Conservation (phyloP, 1,140 invertebrate genomes). For the Bombus pyrosoma region DNA sequence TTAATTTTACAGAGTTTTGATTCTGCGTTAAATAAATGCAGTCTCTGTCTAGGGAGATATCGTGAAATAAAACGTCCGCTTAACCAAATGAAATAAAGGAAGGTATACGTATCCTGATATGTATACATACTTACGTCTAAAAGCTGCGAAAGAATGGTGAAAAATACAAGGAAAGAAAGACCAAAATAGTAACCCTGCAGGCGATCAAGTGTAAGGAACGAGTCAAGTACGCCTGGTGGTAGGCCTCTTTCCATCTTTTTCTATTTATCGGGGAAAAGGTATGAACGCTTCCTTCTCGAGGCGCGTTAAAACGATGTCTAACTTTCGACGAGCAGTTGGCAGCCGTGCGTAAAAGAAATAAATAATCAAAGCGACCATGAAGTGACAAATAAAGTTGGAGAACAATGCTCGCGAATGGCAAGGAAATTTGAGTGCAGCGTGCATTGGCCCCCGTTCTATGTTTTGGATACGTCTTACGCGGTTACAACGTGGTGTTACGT, state of each 20-base stretch:
- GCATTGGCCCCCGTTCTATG: conserved; percentile 61
- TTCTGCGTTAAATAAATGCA: conserved; percentile 36
- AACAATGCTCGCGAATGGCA: conserved; percentile 77
- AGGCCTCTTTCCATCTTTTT: conserved; percentile 43
- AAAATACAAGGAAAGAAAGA: conserved; percentile 72
- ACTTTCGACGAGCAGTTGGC: conserved; percentile 77
- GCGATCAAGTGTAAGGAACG: conserved; percentile 50
- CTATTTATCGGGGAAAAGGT: conserved; percentile 7
- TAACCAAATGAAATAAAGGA: neutral
- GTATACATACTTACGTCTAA: conserved; percentile 21
- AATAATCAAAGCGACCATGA: conserved; percentile 82
- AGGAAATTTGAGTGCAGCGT: conserved; percentile 66
- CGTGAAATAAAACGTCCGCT: conserved; percentile 10
- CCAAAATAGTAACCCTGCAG: conserved; percentile 71
- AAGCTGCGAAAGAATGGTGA: conserved; percentile 51
- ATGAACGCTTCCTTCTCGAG: conserved; percentile 52
- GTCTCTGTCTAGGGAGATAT: conserved; percentile 30
- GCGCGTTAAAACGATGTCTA: conserved; percentile 65
- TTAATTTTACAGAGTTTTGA: conserved; percentile 56
- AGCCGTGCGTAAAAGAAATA: conserved; percentile 81
- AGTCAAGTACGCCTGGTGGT: conserved; percentile 45
- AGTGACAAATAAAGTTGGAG: conserved; percentile 82
- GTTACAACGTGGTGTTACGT: conserved; percentile 58
- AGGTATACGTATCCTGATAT: conserved; percentile 10
- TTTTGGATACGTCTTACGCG: conserved; percentile 53